phyloP scores from a whole-genome alignment of 23 tunicate genomes.

The Diplosoma virens region DNA sequence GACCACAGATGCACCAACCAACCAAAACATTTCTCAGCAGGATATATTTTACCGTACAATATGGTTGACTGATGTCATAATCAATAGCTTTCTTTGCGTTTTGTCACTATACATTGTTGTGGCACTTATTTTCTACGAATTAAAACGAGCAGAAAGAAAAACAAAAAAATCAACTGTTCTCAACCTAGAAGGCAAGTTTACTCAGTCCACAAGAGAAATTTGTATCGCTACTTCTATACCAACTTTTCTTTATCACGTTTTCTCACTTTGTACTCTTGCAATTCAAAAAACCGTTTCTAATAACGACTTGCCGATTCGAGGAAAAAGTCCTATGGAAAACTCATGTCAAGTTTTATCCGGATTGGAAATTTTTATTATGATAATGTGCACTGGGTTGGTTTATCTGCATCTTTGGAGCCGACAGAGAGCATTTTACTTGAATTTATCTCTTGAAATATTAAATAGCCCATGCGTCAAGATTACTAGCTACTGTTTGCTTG shows the following conservation, averaged over 20 bases:
- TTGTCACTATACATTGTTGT: background rate
- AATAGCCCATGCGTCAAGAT: slow-evolving; percentile 32
- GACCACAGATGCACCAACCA: too few species aligned
- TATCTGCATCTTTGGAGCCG: slow-evolving; percentile 56
- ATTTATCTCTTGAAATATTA: slow-evolving; percentile 29
- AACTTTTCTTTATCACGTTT: background rate
- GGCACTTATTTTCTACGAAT: background rate
- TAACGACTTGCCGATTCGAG: background rate
- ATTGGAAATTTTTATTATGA: background rate
- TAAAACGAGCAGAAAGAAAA: background rate
- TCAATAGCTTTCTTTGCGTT: background rate
- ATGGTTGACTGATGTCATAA: background rate
- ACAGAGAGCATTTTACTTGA: slow-evolving; percentile 59
- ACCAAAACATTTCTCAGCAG: too few species aligned
- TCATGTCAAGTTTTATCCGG: background rate
- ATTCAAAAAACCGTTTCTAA: background rate
- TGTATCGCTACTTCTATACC: background rate
- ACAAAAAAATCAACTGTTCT: background rate
- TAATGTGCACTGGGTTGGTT: background rate
- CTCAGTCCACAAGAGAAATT: background rate
- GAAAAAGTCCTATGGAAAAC: background rate
- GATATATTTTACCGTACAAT: background rate
- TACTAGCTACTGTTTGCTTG: slow-evolving; percentile 21
- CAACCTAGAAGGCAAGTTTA: background rate
- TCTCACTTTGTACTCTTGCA: background rate